Evolutionary conservation across 2,113 vertebrate genomes (phyloP), one percentile per base, ranked within the genome.

Genomic region (Microcebus griseorufus): DNA sequence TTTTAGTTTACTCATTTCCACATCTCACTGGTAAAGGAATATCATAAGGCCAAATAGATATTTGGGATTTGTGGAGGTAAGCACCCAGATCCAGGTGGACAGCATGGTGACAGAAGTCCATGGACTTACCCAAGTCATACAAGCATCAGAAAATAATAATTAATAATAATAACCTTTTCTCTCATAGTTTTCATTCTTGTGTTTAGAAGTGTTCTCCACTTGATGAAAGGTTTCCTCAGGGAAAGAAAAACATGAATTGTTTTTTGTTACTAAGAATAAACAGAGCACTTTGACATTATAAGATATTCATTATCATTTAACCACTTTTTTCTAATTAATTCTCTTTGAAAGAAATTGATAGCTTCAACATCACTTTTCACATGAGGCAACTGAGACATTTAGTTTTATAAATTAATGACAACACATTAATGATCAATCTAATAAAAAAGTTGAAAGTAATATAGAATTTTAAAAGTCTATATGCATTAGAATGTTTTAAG

Each of bases 401-500:
- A 95, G 39, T 12, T 18, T 90, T 94, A 79, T 62, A 90, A 92
- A 83, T 42, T 92, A 60, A 92, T 81, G 37, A 42, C 42, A 62
- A 58, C 58, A 93, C 48, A 96, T n/a, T n/a, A 89, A 83, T 64
- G 42, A 89, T 94, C 93, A 79, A 23, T 69, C n/a, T 93, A 39
- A 91, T 64, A 42, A 72, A 96, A 73, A 42, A 65, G 42, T 53
- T 79, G 62, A 34, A 79, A 75, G 55, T 88, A 72, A 64, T 75
- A 78, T 42, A 93, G n/a, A 86, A 82, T 64, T 22, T 55, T 22
- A 86, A 94, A 96, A 65, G 53, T 32, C 64, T 45, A 82, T 45
- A 55, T 87, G 42, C 89, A 72, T 87, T 58, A 93, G 73, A 96
- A 95, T 91, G 82, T 83, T 97, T 96, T 45, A 91, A 81, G 42